Evolutionary conservation across 2,888 invertebrate species (phyloP).

Genomic region (Iphiclides podalirius): DNA sequence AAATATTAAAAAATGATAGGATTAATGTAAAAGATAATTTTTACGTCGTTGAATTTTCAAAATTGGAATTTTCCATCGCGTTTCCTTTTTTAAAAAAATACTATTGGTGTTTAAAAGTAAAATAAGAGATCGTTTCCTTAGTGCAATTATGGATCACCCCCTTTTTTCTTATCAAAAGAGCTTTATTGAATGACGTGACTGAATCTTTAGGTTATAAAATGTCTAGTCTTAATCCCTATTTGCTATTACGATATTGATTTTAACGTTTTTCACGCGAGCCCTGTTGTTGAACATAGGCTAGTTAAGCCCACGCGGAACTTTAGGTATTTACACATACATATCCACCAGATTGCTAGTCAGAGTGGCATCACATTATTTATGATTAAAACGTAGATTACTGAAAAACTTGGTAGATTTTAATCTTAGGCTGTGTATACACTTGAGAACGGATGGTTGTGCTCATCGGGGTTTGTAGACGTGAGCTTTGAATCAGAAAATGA

Average conservation of each 20-base stretch:
- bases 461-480: not conserved
- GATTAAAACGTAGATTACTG: constrained; percentile 27
- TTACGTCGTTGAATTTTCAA: constrained; percentile 34
- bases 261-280: constrained; percentile 26
- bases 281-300: too few relatives aligned
- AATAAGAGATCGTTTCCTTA: constrained; percentile 26
- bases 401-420: constrained; percentile 36
- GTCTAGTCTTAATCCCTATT: constrained; percentile 54
- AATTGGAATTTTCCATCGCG: constrained; percentile 29
- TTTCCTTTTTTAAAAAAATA: constrained; percentile 20
- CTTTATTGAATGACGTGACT: constrained; percentile 60
- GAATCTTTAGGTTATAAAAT: constrained; percentile 58
- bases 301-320: constrained; percentile 29
- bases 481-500: too few relatives aligned
- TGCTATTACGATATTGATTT: constrained; percentile 32
- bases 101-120: constrained; percentile 19
- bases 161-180: constrained; percentile 37
- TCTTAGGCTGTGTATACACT: constrained; percentile 34
- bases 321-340: constrained; percentile 56
- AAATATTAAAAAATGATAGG: constrained; percentile 6
- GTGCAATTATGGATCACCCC: constrained; percentile 12
- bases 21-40: constrained; percentile 27
- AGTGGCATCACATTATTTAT: constrained; percentile 27
- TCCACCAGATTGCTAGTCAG: constrained; percentile 60
- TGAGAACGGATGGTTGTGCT: constrained; percentile 22